Evolutionary conservation across 2,113 vertebrate species (phyloP), one percentile per base, ranked within the genome.

Genomic region (Acinonyx jubatus): DNA sequence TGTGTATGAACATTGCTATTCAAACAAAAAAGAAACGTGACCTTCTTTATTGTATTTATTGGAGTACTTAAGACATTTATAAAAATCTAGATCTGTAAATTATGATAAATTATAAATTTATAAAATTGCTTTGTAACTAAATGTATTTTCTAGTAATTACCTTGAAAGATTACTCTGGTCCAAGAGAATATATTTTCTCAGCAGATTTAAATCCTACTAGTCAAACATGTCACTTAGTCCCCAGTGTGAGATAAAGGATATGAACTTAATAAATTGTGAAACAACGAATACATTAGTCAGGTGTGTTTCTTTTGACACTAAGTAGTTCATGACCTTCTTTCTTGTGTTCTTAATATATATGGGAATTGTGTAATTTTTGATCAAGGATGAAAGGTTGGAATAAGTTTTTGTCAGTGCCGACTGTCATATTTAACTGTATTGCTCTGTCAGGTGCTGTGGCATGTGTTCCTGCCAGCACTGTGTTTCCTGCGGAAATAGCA

Each of bases 181-280:
- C 81, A 78, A 29, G 38, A 87, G 45, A 93, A 25, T 78, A 1
- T 96, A 36, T 84, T 95, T 97, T 87, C 74, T 95, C 66, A 69
- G 69, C 66, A 85, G 52, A 86, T 89, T 55, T 76, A 78, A 86
- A 82, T 66, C 21, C 41, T 74, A 8, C 41, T 88, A 38, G 25
- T 25, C 63, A 93, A 55, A 78, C 15, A 33, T n/a, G 36, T 55
- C 61, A 41, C 36, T n/a, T 31, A 79, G 33, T 36, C 63, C 41
- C 76, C n/a, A 21, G 61, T 45, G 10, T 79, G 48, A 94, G 52
- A 57, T 52, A 73, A 85, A 79, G n/a, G 36, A 29, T 25, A 25
- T n/a, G 14, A 76, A 6, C 21, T 81, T 85, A 50, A 2, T 33
- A 76, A 76, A 57, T 86, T 94, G 25, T 96, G 50, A 85, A 92